Base-by-base conservation (phyloP, 2,113 vertebrate genomes). In the Alosa alosa region DNA sequence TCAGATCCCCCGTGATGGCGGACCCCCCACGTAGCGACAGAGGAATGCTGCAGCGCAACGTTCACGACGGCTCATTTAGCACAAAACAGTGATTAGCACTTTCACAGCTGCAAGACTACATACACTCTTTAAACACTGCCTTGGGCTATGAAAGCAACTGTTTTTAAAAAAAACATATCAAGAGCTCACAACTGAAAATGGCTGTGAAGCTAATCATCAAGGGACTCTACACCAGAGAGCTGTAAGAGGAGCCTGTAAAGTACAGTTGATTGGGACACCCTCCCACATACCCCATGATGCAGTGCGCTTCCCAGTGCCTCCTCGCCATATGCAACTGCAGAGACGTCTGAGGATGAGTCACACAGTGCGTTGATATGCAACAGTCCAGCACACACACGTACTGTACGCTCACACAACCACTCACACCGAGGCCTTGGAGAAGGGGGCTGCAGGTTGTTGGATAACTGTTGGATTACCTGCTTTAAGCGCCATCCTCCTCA, bases 81-180 rank as follows among this genome's bases (percentile, higher is more conserved):
- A 31, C 11, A 72, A 72, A 72, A 72, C 64, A 72, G 64, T 72
- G 64, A 72, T 72, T 72, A 72, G 64, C 64, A 72, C 64, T 72
- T 31, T 10, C 9, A 13, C 64, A 72, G 64, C 64, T 72, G 64
- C 13, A 72, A 72, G 11, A 36, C 25, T 36, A 11, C 64, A 72
- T 36, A 11, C 64, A 72, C 64, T 72, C 64, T 36, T 72, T 72
- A 72, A 72, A 72, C 64, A 10, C 10, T 72, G 7, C 64, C 64
- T 36, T 3, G 25, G 64, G 64, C 31, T 72, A 25, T 25, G 64
- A 31, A 44, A 31, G 64, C n/a, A 72, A 72, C 25, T 72, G 64
- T 31, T 72, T n/a, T 13, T 3, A 0, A 44, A 44, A 44, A 44
- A 44, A 36, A 72, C 22, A 25, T 64, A 8, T n/a, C 20, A 22